Base-by-base conservation (phyloP, 2,888 invertebrate genomes). In the Dexiosoma caninum region DNA sequence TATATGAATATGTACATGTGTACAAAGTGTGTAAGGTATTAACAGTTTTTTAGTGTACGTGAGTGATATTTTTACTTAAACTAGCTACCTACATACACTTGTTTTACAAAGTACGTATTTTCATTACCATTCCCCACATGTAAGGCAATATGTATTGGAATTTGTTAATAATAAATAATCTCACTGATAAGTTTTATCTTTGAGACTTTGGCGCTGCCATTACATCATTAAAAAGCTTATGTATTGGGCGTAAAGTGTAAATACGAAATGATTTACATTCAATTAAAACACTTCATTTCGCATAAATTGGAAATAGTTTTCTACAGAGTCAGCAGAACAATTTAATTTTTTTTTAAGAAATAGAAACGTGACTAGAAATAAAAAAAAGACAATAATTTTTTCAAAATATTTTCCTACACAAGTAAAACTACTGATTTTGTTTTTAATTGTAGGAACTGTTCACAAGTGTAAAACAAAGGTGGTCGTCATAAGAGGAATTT, bases 341-440 rank as follows among this genome's bases (percentile, higher is more conserved):
- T 78, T 51, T 35, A 55, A 55, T 44, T 35, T 16, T n/a, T n/a
- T 35, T 67, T 19, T 12, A 16, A 53, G 16, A 71, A 37, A 57
- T 53, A 9, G 60, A 51, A 76, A 69, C 79, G 69, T 79, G 79
- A 74, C 69, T 69, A n/a, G 74, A 60, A 69, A 79, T 53, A 46
- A 46, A 21, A 19, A 46, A 32, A 19, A 53, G 23, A 10, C 57
- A 66, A 37, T 37, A 0, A 12, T 40, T 35, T 27, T 12, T n/a
- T n/a, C n/a, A 23, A 23, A 49, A 40, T 37, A 19, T 19, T 70
- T 59, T 21, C 40, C 27, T 10, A 49, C 32, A 14, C 32, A 27
- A 44, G 32, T 44, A 23, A 35, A 44, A 49, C 37, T 27, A 37
- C 19, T 27, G 23, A 44, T 57, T 53, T 53, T 35, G 6, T 37